Evolutionary conservation across 2,113 vertebrate species (phyloP).

Genomic region (Calidris pygmaea): DNA sequence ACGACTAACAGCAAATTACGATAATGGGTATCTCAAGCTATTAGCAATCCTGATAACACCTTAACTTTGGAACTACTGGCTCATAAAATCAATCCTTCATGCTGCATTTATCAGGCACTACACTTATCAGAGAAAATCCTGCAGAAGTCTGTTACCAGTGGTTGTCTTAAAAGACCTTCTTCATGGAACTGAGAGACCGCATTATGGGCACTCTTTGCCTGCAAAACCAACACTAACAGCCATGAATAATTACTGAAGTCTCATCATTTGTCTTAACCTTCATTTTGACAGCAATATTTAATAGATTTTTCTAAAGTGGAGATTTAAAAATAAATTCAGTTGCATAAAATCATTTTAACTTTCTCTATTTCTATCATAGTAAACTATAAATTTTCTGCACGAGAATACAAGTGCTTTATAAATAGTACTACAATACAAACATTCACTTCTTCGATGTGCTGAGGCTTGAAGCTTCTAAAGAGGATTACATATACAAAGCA

Average conservation of each 20-base stretch:
- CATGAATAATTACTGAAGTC: neutral
- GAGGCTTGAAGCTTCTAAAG: neutral
- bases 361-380: neutral
- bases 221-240: neutral
- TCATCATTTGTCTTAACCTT: neutral
- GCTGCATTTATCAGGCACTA: neutral
- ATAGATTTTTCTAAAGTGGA: neutral
- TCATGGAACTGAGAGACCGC: neutral
- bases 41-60: neutral
- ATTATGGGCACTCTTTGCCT: neutral
- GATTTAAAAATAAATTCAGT: neutral
- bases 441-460: neutral
- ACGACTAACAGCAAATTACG: neutral
- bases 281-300: neutral
- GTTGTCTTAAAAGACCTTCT: neutral
- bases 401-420: neutral
- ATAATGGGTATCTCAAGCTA: neutral
- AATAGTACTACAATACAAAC: neutral
- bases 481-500: neutral
- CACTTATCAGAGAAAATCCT: neutral
- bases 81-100: slow-evolving; percentile 22
- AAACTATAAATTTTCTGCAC: neutral
- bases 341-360: neutral
- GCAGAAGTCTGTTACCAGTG: neutral
- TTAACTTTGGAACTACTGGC: neutral